Percentiles rank a stretch among this genome's conserved stretches.
phyloP scores from a whole-genome alignment of 2,797 vertebrate species.

The Cichlasoma orientale region DNA sequence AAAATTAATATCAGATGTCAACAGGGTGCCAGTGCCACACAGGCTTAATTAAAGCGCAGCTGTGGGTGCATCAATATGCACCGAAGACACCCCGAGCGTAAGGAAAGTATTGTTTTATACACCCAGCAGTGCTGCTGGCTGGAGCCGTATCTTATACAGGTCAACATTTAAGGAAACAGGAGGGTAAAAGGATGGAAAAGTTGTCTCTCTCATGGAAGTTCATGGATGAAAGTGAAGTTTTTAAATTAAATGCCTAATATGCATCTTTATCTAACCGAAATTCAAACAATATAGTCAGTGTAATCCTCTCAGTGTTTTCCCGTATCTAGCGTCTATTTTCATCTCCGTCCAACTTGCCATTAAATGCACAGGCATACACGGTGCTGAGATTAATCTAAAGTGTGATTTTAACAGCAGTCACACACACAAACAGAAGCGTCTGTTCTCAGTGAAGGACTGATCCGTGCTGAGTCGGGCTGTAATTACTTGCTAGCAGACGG shows the following conservation, averaged over 20 bases:
- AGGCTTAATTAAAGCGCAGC: slow-evolving; percentile 54
- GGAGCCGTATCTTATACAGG: not conserved
- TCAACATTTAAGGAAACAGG: slow-evolving; percentile 3
- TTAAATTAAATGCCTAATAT: slow-evolving; percentile 1
- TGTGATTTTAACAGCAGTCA: slow-evolving; percentile 29
- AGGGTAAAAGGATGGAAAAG: not conserved
- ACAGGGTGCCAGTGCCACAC: slow-evolving; percentile 31
- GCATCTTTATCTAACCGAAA: not conserved
- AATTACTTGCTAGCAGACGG: slow-evolving; percentile 50
- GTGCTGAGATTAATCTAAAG: slow-evolving; percentile 26
- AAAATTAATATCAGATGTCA: slow-evolving; percentile 30
- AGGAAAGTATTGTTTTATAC: not conserved
- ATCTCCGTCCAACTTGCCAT: not conserved
- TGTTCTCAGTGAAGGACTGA: slow-evolving; percentile 21
- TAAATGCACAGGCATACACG: slow-evolving; percentile 18
- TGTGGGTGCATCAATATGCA: slow-evolving; percentile 26
- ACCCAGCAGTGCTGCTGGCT: slow-evolving; percentile 17
- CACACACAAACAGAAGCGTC: not conserved
- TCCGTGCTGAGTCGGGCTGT: slow-evolving; percentile 21
- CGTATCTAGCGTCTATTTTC: slow-evolving; percentile 10
- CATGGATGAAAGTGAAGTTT: not conserved
- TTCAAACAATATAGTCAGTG: slow-evolving; percentile 2
- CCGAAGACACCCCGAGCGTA: not conserved
- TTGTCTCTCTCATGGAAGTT: not conserved
- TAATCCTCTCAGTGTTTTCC: not conserved